Percentiles rank a stretch among this genome's conserved stretches.
phyloP scores from a whole-genome alignment of 2,797 vertebrate species.

The Thunnus albacares region DNA sequence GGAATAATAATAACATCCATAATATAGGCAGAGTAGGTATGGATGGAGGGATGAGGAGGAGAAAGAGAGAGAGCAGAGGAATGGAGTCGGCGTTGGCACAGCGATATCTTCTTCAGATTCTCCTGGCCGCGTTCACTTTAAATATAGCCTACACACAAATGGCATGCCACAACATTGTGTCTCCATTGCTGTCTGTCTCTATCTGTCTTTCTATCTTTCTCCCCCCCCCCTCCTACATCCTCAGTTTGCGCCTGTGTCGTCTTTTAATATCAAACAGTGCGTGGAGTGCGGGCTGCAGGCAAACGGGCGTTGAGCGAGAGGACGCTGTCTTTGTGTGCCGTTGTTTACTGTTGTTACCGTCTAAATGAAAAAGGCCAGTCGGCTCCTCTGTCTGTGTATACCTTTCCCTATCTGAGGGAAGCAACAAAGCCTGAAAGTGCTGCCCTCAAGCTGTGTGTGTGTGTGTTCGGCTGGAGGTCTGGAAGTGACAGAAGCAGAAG shows the following conservation, averaged over 20 bases:
- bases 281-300: conserved; percentile 76
- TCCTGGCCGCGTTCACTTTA: conserved; percentile 51
- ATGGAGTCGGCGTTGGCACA: conserved; percentile 56
- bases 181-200: conserved; percentile 61
- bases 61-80: conserved; percentile 27
- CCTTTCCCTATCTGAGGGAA: conserved; percentile 72
- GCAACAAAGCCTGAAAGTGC: conserved; percentile 78
- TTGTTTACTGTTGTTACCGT: conserved; percentile 76
- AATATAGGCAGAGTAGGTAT: conserved; percentile 76
- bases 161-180: conserved; percentile 66
- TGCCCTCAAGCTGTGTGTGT: conserved; percentile 79
- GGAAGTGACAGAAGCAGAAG: conserved; percentile 76
- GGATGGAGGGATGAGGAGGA: conserved; percentile 63
- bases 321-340: conserved; percentile 77
- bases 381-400: conserved; percentile 74
- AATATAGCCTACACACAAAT: conserved; percentile 63
- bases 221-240: conserved; percentile 18
- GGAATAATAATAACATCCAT: conserved; percentile 84
- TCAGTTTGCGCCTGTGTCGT: conserved; percentile 65
- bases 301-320: conserved; percentile 68
- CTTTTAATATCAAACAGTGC: conserved; percentile 77
- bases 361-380: conserved; percentile 80
- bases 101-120: conserved; percentile 61
- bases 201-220: conserved; percentile 55
- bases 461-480: conserved; percentile 75